A percentile compares a stretch with the other conserved stretches of the same genome.
phyloP scores from a whole-genome alignment of 2,888 invertebrate genomes.

The Portevinia maculata region DNA sequence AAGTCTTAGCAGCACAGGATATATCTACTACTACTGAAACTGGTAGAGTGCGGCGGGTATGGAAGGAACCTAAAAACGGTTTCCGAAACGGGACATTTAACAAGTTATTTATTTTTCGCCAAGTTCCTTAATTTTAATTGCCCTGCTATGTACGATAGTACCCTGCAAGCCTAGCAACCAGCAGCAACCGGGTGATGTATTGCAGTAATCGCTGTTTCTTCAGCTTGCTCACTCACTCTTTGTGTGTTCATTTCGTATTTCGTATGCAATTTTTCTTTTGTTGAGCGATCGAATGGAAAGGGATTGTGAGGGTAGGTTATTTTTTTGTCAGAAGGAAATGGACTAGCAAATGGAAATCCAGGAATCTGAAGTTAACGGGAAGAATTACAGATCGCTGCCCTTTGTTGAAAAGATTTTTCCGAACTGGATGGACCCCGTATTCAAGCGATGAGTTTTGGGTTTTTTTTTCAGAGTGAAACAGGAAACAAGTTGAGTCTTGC shows the following conservation, averaged over 20 bases:
- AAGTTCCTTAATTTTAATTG: constrained; percentile 74
- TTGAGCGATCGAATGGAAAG: constrained; percentile 33
- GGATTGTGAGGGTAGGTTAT: constrained; percentile 6
- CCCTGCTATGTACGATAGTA: constrained; percentile 18
- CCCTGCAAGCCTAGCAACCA: background rate
- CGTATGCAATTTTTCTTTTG: constrained; percentile 56
- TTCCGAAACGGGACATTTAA: constrained; percentile 71
- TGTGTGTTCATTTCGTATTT: constrained; percentile 62
- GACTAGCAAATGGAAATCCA: constrained; percentile 50
- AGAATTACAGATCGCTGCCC: constrained; percentile 31
- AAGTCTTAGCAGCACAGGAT: constrained; percentile 17
- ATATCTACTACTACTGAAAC: background rate
- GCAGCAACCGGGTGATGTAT: constrained; percentile 50
- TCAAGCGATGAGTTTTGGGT: constrained; percentile 11
- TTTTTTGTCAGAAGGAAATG: constrained; percentile 5
- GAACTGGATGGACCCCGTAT: constrained; percentile 20
- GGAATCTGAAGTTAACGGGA: constrained; percentile 29
- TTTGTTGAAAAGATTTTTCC: constrained; percentile 21
- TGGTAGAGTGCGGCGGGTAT: constrained; percentile 3
- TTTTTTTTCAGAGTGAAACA: background rate
- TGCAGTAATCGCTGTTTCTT: constrained; percentile 48
- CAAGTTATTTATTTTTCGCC: constrained; percentile 68
- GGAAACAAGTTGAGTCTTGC: background rate
- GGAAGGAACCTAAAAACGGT: constrained; percentile 51
- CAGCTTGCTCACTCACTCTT: constrained; percentile 4